phyloP scores from a whole-genome alignment of 2,888 invertebrate species.

The Cecidostiba fungosa region DNA sequence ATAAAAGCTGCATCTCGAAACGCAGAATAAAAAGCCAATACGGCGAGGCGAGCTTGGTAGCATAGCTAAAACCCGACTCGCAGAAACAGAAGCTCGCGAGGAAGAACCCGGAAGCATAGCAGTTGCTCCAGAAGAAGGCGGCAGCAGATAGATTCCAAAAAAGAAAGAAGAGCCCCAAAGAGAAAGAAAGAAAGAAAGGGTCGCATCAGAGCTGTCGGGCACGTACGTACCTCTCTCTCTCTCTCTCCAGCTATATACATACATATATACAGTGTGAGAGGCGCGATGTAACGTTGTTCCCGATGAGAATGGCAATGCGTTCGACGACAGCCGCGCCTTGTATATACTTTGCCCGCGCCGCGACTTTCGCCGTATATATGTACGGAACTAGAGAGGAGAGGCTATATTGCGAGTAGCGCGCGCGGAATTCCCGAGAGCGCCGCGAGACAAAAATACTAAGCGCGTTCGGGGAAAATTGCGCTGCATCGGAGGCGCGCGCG shows the following conservation, averaged over 20 bases:
- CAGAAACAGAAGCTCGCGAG: slow-evolving; percentile 1
- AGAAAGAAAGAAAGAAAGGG: background rate
- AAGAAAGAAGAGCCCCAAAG: background rate
- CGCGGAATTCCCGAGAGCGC: slow-evolving; percentile 56
- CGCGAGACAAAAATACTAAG: slow-evolving; percentile 55
- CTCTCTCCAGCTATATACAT: background rate
- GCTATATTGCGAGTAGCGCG: slow-evolving; percentile 58
- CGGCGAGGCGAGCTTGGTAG: slow-evolving; percentile 11
- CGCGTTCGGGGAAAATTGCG: slow-evolving; percentile 34
- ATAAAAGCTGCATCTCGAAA: slow-evolving; percentile 4
- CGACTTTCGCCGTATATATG: background rate
- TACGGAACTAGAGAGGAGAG: too few relatives aligned
- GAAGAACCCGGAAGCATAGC: background rate
- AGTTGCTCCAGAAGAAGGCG: background rate
- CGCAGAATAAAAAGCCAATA: slow-evolving; percentile 34
- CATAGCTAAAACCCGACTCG: slow-evolving; percentile 39
- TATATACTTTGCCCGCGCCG: slow-evolving; percentile 16
- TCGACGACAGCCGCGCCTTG: slow-evolving; percentile 60
- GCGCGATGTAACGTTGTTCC: slow-evolving; percentile 67
- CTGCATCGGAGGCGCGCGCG: background rate
- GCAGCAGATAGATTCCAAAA: slow-evolving; percentile 17
- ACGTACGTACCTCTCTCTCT: slow-evolving; percentile 64
- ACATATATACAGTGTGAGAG: background rate
- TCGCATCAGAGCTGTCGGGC: slow-evolving; percentile 65
- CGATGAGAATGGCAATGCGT: slow-evolving; percentile 69